A percentile compares a stretch with the other conserved stretches of the same genome.
phyloP scores from a whole-genome alignment of 64 coral and sea anemone genomes.

The Anthopleura sola region DNA sequence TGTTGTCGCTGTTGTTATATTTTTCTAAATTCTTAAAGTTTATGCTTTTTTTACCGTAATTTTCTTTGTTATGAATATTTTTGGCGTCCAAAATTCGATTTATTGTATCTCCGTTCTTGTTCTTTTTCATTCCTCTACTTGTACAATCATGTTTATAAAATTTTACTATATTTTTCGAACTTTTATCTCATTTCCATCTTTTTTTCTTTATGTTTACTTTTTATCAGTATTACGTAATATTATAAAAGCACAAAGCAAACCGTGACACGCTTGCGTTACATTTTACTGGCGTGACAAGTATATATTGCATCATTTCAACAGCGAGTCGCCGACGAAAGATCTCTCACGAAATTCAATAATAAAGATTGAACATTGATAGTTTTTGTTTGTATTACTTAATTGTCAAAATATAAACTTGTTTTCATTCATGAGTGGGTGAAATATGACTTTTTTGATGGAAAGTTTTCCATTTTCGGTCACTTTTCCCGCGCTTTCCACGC shows the following conservation, averaged over 20 bases:
- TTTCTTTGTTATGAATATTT: too few species aligned
- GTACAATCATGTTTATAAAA: too few species aligned
- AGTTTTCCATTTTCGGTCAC: background rate
- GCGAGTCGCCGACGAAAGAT: background rate
- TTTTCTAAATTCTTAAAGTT: too few species aligned
- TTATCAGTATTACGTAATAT: too few species aligned
- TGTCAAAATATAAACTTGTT: background rate
- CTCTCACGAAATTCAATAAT: background rate
- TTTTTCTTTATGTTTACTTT: too few species aligned
- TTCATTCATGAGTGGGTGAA: background rate
- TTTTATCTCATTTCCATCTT: too few species aligned
- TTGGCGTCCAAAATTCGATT: too few species aligned
- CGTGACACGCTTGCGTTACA: background rate
- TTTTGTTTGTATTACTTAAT: background rate
- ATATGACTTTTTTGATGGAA: background rate
- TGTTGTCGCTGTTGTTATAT: too few species aligned
- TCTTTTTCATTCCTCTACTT: too few species aligned
- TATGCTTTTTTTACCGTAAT: too few species aligned
- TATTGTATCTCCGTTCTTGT: too few species aligned
- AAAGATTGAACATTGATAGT: background rate
- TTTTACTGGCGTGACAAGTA: background rate
- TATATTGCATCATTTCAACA: background rate
- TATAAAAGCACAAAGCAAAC: background rate
- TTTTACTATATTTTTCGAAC: too few species aligned
- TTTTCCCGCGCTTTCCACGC: background rate